Percentiles rank a stretch among this genome's conserved stretches.
Conservation (phyloP, 2,888 invertebrate species). For the Archips xylosteana region DNA sequence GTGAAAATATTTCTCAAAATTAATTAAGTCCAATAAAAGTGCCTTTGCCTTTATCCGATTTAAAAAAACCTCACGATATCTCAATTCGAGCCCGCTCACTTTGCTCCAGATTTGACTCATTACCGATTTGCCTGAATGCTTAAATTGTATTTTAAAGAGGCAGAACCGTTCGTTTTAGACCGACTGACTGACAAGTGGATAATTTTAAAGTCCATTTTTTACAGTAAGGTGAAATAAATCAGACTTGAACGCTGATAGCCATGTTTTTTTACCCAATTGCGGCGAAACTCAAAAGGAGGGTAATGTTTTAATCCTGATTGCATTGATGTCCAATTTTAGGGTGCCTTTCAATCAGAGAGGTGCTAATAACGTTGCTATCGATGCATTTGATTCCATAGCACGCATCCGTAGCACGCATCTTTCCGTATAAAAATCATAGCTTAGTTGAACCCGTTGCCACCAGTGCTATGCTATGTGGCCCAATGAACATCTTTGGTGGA, state of each 20-base stretch:
- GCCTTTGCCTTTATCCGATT: constrained; percentile 29
- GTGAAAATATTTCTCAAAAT: constrained; percentile 41
- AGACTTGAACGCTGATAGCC: neutral
- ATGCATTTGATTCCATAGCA: too few relatives aligned
- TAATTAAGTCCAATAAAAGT: constrained; percentile 38
- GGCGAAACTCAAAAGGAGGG: too few relatives aligned
- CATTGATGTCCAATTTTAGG: too few relatives aligned
- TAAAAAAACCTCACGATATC: constrained; percentile 26
- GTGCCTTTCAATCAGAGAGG: too few relatives aligned
- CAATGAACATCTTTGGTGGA: too few relatives aligned
- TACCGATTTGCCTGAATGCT: constrained; percentile 39
- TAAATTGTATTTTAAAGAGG: constrained; percentile 38
- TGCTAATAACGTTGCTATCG: too few relatives aligned
- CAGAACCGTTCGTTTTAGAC: constrained; percentile 36
- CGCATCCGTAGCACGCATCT: too few relatives aligned
- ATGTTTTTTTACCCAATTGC: too few relatives aligned
- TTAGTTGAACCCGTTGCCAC: too few relatives aligned
- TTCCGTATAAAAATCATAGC: too few relatives aligned
- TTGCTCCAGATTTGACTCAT: constrained; percentile 41
- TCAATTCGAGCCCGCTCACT: constrained; percentile 36
- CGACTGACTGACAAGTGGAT: constrained; percentile 31
- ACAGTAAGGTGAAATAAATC: neutral
- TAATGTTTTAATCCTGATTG: too few relatives aligned
- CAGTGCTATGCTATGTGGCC: too few relatives aligned
- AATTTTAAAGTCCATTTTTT: constrained; percentile 22